These are phyloP conservation scores for Neoarius graeffei DNA, from an alignment of 2,113 vertebrate species.

Conservation along the genomic window DNA sequence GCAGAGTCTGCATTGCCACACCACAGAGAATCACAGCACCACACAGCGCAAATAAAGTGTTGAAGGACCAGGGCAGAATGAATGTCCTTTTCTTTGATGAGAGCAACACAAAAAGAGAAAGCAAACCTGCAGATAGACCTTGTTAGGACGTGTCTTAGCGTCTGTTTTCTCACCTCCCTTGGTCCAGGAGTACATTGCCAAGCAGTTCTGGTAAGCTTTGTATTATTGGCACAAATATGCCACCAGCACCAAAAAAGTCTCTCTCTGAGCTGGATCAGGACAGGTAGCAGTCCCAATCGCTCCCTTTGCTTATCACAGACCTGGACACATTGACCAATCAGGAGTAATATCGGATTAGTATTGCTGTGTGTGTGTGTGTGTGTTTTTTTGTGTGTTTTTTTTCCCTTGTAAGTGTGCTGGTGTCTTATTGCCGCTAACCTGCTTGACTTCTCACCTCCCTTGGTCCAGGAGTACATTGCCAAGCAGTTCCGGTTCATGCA, in stretches of 20 bases:
- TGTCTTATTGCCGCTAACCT: not conserved
- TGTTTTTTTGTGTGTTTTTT: no score
- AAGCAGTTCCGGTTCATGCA: conserved; percentile 99
- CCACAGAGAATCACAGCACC: no score
- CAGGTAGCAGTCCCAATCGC: not conserved
- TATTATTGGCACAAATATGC: no score
- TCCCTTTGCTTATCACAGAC: not conserved
- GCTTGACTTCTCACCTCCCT: not conserved
- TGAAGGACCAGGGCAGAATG: not conserved
- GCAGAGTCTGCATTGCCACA: no score
- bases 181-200: conserved; percentile 94
- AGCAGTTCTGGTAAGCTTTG: conserved; percentile 61
- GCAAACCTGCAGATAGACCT: not conserved
- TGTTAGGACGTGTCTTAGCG: not conserved
- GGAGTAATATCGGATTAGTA: not conserved
- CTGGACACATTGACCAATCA: not conserved
- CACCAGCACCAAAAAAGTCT: not conserved
- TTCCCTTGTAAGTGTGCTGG: not conserved
- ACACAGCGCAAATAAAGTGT: not conserved
- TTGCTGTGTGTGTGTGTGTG: not conserved
- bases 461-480: conserved; percentile 93
- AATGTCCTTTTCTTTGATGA: not conserved
- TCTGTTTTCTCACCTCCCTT: not conserved
- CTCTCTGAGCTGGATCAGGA: not conserved
- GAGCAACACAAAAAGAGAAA: not conserved